Evolutionary conservation across 2,113 vertebrate genomes (phyloP).

Genomic region (Callithrix jacchus): DNA sequence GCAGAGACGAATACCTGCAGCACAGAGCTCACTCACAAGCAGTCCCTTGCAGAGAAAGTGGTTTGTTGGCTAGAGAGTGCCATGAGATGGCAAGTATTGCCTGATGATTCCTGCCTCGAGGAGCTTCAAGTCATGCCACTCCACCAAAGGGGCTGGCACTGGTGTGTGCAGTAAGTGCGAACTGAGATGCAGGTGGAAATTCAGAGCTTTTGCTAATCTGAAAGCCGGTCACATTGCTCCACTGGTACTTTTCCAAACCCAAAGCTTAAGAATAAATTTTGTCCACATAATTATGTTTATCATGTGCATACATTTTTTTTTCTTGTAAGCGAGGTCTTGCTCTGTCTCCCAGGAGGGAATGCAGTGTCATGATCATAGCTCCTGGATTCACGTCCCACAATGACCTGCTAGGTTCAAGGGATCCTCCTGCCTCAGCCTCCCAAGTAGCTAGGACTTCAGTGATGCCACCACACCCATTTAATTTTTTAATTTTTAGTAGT

Average conservation of each 20-base stretch:
- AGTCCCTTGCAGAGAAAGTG: not conserved
- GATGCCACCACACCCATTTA: no score
- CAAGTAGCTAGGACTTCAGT: no score
- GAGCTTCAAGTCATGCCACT: not conserved
- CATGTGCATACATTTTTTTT: not conserved
- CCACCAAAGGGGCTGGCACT: not conserved
- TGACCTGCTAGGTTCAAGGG: no score
- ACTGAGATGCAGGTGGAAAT: not conserved
- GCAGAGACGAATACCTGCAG: no score
- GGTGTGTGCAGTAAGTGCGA: not conserved
- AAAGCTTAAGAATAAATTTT: not conserved
- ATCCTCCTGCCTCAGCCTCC: no score
- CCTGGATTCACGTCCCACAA: no score
- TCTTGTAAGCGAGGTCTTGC: not conserved
- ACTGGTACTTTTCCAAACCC: not conserved
- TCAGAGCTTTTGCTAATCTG: not conserved
- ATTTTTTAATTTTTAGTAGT: no score
- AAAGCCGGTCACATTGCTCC: not conserved
- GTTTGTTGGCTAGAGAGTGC: not conserved
- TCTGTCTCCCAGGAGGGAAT: no score
- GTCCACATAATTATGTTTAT: not conserved
- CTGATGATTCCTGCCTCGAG: fast-evolving
- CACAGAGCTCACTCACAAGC: not conserved
- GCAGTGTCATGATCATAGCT: no score
- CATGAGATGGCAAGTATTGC: not conserved